These are phyloP conservation scores for Carabus problematicus DNA, from an alignment of 2,888 invertebrate species.

Conservation along the genomic window DNA sequence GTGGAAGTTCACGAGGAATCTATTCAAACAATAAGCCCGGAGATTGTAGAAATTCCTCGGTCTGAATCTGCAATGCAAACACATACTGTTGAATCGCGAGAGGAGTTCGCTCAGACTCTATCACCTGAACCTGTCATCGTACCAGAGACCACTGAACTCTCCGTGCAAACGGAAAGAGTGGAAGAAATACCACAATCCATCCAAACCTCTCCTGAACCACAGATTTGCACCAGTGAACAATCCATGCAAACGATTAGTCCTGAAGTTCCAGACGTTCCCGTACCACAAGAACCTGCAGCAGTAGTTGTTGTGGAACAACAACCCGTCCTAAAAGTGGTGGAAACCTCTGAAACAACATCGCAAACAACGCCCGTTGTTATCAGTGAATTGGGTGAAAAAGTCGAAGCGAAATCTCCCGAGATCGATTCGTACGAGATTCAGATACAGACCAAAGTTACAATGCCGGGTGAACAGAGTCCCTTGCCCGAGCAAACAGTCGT, in stretches of 20 bases:
- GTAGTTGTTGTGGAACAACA: slow-evolving; percentile 36
- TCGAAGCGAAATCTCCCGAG: slow-evolving; percentile 60
- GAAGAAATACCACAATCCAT: slow-evolving; percentile 53
- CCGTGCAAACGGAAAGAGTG: slow-evolving; percentile 49
- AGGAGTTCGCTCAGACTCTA: slow-evolving; percentile 58
- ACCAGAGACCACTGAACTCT: slow-evolving; percentile 58
- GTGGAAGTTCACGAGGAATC: slow-evolving; percentile 52
- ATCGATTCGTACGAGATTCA: slow-evolving; percentile 68
- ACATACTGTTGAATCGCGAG: slow-evolving; percentile 50
- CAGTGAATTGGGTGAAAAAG: slow-evolving; percentile 60
- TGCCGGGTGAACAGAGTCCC: slow-evolving; percentile 53
- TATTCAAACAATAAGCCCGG: slow-evolving; percentile 51
- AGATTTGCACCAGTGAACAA: slow-evolving; percentile 50
- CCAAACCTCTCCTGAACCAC: slow-evolving; percentile 53
- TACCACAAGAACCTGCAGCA: slow-evolving; percentile 42
- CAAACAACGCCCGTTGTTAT: slow-evolving; percentile 69
- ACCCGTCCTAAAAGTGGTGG: slow-evolving; percentile 48
- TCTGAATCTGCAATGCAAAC: slow-evolving; percentile 57
- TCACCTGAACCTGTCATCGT: slow-evolving; percentile 57
- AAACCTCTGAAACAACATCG: slow-evolving; percentile 57
- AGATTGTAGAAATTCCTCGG: slow-evolving; percentile 47
- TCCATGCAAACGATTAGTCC: slow-evolving; percentile 53
- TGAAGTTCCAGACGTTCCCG: slow-evolving; percentile 42
- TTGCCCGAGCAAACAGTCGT: slow-evolving; percentile 40
- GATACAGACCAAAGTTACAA: slow-evolving; percentile 63